Base-by-base conservation (phyloP, 2,113 vertebrate genomes). In the Xenus cinereus region DNA sequence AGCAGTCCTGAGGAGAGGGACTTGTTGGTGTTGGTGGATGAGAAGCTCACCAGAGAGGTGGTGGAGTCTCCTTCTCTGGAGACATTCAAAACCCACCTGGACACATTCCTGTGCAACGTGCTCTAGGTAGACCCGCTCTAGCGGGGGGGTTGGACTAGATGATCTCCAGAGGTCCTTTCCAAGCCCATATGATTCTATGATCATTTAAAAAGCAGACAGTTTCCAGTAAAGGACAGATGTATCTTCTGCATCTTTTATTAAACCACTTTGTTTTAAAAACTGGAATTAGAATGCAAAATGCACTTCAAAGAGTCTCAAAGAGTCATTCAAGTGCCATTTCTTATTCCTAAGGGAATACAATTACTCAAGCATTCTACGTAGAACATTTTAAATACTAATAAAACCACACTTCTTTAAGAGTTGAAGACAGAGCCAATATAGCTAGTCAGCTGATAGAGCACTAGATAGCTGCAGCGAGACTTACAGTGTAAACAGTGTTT, bases 401-500 rank as follows among this genome's bases (percentile, higher is more conserved):
- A 60, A 57, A 4, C 9, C 10, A 12, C 22, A 46, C 59, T 7
- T 56, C 32, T 74, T 12, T 19, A 89, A 72, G 6, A 76, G 28
- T n/a, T 62, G 62, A 87, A 86, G n/a, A 81, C 6, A 45, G 23
- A 46, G n/a, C 2, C 32, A 66, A 39, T 50, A 81, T 0, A 32
- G 41, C 63, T 6, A 50, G 66, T 68, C 57, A 75, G 14, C 41
- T n/a, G 33, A 84, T 2, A 72, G 37, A 76, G 37, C 19, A 37
- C 14, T 22, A 76, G 53, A 41, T 7, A 66, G 43, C 13, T 46
- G 10, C 33, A 93, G 39, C 18, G 84, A 43, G 53, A 98, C 99
- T 99, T 98, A 99, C 99, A 60, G 99, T 99, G 94, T 99, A 99
- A 95, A 99, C 99, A 97, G 99, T 99, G 97, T 99, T 99, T 59